Evolutionary conservation across 1,140 invertebrate species (phyloP), one percentile per base, ranked within the genome.

Genomic region (Octopus bimaculoides): DNA sequence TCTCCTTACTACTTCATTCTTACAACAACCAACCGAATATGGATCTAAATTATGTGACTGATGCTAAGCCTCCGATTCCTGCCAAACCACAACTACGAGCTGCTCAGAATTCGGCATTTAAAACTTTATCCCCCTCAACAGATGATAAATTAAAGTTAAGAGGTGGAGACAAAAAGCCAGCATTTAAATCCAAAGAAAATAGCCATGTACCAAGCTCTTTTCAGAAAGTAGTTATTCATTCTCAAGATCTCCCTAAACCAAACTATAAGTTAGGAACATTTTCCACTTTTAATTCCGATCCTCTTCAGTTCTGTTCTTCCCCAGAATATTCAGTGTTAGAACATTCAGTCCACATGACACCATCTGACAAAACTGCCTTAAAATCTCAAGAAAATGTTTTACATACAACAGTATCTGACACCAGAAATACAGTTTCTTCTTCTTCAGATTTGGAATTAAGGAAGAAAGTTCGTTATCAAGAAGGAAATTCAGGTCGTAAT

Each of bases 261-360:
- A 71, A 71, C 5, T 10, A 14, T 5, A 8, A 71, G 17, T 20
- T 71, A 20, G 66, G 66, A 14, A 71, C 66, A 71, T 71, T 71
- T 71, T 71, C 66, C 1, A 71, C 66, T 71, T 71, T 71, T 71
- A 71, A 20, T 71, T 71, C 66, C 14, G 66, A 71, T 0, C 66
- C 17, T 71, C 14, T 20, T 5, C 8, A 17, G 26, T 41, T 41
- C 26, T 41, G 26, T 41, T 41, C 26, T 41, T 71, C 66, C 26
- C 66, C 66, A 4, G 66, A 71, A 71, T 71, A 71, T 71, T 71
- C 66, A n/a, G 66, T 71, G 17, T 71, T 71, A 71, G 66, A 71
- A 5, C 66, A 14, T 0, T 14, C 17, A 71, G 66, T 71, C 14
- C 14, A 41, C 26, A 41, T 2, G 26, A 41, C 26, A 41, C 26